These are phyloP conservation scores for Muntiacus muntjak DNA, from an alignment of 2,113 vertebrate genomes.

Conservation along the genomic window DNA sequence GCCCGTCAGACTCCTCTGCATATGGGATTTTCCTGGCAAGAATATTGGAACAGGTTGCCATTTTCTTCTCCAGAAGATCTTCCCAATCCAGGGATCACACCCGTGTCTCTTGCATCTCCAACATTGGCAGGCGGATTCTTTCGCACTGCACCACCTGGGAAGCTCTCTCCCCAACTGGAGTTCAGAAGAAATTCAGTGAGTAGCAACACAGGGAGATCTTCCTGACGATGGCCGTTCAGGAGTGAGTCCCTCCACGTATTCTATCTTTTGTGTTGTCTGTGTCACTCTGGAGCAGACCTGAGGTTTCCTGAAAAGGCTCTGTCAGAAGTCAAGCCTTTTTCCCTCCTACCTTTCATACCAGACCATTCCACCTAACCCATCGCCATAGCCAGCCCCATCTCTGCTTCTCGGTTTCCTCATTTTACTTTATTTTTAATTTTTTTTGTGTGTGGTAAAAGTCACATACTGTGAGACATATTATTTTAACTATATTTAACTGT, in stretches of 20 bases:
- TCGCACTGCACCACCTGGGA: not conserved
- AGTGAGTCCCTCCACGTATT: not conserved
- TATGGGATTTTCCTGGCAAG: not conserved
- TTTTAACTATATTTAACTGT: not conserved
- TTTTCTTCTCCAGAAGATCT: not conserved
- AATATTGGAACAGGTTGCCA: not conserved
- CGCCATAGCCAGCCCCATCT: not conserved
- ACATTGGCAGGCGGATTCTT: not conserved
- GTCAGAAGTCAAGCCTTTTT: not conserved
- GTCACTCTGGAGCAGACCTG: not conserved
- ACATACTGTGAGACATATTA: not conserved
- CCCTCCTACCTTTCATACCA: not conserved
- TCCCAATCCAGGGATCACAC: not conserved
- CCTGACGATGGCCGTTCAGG: not conserved
- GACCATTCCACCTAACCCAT: not conserved
- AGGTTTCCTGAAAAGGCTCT: not conserved
- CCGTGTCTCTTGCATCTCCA: not conserved
- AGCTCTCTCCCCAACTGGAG: not conserved
- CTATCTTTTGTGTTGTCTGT: not conserved
- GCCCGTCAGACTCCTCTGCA: not conserved
- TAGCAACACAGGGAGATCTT: not conserved
- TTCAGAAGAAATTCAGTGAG: not conserved
- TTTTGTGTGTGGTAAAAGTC: not conserved
- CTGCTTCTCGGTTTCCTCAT: not conserved
- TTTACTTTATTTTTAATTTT: not conserved